These are phyloP conservation scores for Dasysyrphus tricinctus DNA, from an alignment of 2,888 invertebrate genomes.

Conservation along the genomic window DNA sequence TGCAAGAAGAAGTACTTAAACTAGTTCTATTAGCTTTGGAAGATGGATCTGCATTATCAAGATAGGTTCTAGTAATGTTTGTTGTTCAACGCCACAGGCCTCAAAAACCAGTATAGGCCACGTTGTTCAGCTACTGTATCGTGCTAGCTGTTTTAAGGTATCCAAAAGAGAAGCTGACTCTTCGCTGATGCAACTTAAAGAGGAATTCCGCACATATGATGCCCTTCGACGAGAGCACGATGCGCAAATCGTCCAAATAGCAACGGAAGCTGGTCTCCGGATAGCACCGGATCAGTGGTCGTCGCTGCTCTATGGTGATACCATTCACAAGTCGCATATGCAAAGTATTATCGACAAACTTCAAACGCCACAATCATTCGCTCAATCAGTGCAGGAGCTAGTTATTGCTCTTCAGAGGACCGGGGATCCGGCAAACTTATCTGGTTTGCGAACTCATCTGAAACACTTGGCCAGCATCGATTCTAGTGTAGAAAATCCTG, in stretches of 20 bases:
- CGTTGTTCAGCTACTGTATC: conserved; percentile 98
- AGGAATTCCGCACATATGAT: conserved; percentile 98
- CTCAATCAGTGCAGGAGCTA: conserved; percentile 94
- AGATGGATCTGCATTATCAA: conserved; percentile 96
- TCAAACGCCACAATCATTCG: conserved; percentile 96
- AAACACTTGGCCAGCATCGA: conserved; percentile 94
- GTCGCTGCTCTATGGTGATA: conserved; percentile 97
- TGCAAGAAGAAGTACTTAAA: conserved; percentile 99
- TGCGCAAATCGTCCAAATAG: conserved; percentile 99
- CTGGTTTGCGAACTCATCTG: conserved; percentile 90
- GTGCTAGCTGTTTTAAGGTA: conserved; percentile 99
- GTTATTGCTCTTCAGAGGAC: conserved; percentile 95
- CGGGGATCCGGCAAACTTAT: conserved; percentile 91
- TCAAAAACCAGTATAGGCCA: conserved; percentile 99
- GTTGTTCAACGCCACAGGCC: conserved; percentile 98
- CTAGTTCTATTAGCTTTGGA: conserved; percentile 96
- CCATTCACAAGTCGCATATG: conserved; percentile 98
- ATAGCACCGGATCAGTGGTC: conserved; percentile 99
- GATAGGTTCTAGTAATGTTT: conserved; percentile 98
- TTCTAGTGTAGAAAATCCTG: conserved; percentile 89
- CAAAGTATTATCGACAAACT: conserved; percentile 95
- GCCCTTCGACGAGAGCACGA: conserved; percentile 97
- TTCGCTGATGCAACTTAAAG: conserved; percentile 98
- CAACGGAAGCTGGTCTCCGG: conserved; percentile 97
- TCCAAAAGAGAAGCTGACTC: conserved; percentile 98